A percentile compares a stretch with the other conserved stretches of the same genome.
phyloP scores from a whole-genome alignment of 1,140 invertebrate genomes.

The Listronotus bonariensis region DNA sequence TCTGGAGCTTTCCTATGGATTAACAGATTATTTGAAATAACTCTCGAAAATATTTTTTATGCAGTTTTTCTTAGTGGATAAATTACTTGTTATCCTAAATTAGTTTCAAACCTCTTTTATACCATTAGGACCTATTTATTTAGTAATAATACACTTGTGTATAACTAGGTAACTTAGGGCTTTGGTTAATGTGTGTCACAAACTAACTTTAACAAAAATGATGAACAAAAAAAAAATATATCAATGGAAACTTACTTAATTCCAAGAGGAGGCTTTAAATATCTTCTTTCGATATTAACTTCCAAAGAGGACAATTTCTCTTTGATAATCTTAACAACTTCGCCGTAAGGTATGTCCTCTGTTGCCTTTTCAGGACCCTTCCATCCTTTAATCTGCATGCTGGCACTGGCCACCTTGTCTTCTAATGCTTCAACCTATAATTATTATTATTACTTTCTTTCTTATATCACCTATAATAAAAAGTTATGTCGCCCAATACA shows the following conservation, averaged over 20 bases:
- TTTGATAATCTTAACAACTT: constrained; percentile 71
- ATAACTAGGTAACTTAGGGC: too few species aligned
- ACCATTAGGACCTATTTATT: too few species aligned
- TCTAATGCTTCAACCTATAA: constrained; percentile 81
- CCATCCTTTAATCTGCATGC: constrained; percentile 94
- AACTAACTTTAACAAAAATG: not conserved
- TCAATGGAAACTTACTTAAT: constrained; percentile 61
- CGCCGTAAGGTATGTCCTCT: constrained; percentile 62
- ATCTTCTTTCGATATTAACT: constrained; percentile 87
- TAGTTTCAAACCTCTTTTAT: too few species aligned
- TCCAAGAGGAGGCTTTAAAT: constrained; percentile 91
- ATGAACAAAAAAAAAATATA: not conserved
- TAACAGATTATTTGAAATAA: too few species aligned
- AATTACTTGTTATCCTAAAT: too few species aligned
- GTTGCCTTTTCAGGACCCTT: constrained; percentile 69
- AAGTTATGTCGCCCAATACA: too few species aligned
- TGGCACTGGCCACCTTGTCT: constrained; percentile 89
- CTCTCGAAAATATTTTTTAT: too few species aligned
- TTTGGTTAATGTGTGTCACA: not conserved
- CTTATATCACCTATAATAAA: too few species aligned
- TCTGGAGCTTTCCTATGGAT: too few species aligned
- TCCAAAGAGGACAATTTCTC: constrained; percentile 83
- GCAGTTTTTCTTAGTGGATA: too few species aligned
- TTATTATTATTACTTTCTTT: too few species aligned
- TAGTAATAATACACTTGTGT: too few species aligned